Evolutionary conservation across 2,113 vertebrate genomes (phyloP).

Genomic region (Sciurus niger): DNA sequence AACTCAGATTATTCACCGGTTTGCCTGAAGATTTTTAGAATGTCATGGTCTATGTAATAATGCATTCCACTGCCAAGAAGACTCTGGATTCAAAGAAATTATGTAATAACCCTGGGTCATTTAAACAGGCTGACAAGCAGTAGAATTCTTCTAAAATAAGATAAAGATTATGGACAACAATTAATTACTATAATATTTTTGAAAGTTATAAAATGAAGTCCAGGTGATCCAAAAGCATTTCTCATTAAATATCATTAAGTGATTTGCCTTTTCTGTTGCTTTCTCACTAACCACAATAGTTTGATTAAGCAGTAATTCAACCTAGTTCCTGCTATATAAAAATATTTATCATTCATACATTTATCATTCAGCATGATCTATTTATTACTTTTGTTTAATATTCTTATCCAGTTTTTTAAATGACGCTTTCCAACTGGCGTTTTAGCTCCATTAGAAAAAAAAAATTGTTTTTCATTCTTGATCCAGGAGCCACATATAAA

Average conservation of each 20-base stretch:
- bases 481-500: background rate
- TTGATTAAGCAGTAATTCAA: conserved; percentile 80
- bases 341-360: conserved; percentile 73
- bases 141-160: conserved; percentile 61
- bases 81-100: conserved; percentile 61
- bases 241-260: conserved; percentile 71
- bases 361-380: conserved; percentile 61
- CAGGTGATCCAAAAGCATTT: conserved; percentile 66
- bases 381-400: conserved; percentile 61
- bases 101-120: conserved; percentile 37
- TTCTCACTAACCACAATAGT: conserved; percentile 64
- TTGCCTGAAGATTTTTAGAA: conserved; percentile 68
- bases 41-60: conserved; percentile 50
- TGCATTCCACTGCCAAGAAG: conserved; percentile 69
- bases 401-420: conserved; percentile 50
- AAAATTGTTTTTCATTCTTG: conserved; percentile 51
- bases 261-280: conserved; percentile 75
- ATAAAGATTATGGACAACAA: conserved; percentile 25
- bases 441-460: conserved; percentile 58
- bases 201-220: conserved; percentile 62
- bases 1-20: conserved; percentile 60
- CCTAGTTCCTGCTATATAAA: conserved; percentile 56
- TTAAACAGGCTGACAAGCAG: conserved; percentile 62
- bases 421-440: conserved; percentile 52
- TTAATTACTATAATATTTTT: conserved; percentile 58